A percentile compares a stretch with the other conserved stretches of the same genome.
Conservation (phyloP, 2,888 invertebrate genomes). For the Oxycera nigricornis region DNA sequence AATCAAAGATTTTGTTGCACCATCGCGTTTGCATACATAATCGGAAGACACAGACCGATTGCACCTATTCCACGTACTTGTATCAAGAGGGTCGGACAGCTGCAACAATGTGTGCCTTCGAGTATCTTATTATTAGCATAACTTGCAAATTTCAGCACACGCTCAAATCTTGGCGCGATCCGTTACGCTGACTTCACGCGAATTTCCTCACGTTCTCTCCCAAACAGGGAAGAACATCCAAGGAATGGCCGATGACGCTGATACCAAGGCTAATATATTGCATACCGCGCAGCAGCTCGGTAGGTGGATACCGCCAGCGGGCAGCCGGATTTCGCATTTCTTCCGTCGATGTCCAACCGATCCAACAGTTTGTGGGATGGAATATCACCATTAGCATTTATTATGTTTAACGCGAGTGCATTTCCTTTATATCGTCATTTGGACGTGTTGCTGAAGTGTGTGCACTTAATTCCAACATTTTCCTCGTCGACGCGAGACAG, state of each 20-base stretch:
- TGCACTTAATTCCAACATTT: conserved; percentile 9
- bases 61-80: neutral
- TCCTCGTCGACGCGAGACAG: neutral
- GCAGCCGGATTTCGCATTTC: conserved; percentile 8
- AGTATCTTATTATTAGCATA: conserved; percentile 27
- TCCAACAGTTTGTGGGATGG: neutral
- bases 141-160: conserved; percentile 21
- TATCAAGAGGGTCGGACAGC: too few species aligned
- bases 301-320: conserved; percentile 8
- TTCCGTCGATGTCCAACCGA: neutral
- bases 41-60: neutral
- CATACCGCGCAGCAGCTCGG: neutral
- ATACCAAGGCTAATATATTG: neutral
- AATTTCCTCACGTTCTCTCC: conserved; percentile 21
- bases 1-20: neutral
- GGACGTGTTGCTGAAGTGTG: conserved; percentile 1
- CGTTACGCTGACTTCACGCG: neutral
- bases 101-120: conserved; percentile 7
- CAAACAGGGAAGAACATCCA: neutral
- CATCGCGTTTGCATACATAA: neutral
- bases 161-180: neutral
- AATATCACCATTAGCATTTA: neutral
- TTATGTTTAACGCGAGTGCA: neutral
- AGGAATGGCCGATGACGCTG: neutral
- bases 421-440: conserved; percentile 16